phyloP scores from a whole-genome alignment of 1,140 invertebrate species.

The Neuroterus valhalla region DNA sequence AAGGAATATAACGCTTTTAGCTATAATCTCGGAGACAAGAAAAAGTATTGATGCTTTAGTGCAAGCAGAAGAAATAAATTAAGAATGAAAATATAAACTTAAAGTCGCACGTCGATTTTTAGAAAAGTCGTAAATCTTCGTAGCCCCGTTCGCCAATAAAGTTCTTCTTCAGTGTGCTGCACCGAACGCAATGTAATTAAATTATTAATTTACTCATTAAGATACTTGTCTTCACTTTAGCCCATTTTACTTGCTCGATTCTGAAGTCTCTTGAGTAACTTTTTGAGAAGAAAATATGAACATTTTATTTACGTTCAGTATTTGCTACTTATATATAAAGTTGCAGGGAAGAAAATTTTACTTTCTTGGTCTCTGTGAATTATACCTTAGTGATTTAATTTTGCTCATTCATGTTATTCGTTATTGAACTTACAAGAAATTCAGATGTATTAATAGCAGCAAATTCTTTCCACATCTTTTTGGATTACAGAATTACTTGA shows the following conservation, averaged over 20 bases:
- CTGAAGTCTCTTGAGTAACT: constrained; percentile 1
- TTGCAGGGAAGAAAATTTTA: not conserved
- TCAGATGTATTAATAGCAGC: not conserved
- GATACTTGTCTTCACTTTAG: constrained; percentile 25
- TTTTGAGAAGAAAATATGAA: not conserved
- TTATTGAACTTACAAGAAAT: no score
- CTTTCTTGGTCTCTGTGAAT: no score
- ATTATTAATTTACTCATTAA: constrained; percentile 25
- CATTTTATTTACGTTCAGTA: not conserved
- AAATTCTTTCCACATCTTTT: not conserved
- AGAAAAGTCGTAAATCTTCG: constrained; percentile 22
- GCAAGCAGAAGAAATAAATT: not conserved
- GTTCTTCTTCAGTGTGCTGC: constrained; percentile 5
- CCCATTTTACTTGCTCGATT: not conserved
- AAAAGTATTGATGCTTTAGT: not conserved
- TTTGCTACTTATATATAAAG: not conserved
- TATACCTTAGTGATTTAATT: no score
- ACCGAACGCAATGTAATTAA: constrained; percentile 17
- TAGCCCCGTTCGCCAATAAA: not conserved
- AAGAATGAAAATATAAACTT: constrained; percentile 1
- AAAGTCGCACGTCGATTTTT: constrained; percentile 2
- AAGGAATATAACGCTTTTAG: not conserved
- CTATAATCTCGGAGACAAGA: not conserved
- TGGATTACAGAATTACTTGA: not conserved
- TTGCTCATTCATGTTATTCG: no score